Percentiles rank a stretch among this genome's conserved stretches.
Conservation (phyloP, 2,888 invertebrate genomes). For the Leucoptera coffeella region DNA sequence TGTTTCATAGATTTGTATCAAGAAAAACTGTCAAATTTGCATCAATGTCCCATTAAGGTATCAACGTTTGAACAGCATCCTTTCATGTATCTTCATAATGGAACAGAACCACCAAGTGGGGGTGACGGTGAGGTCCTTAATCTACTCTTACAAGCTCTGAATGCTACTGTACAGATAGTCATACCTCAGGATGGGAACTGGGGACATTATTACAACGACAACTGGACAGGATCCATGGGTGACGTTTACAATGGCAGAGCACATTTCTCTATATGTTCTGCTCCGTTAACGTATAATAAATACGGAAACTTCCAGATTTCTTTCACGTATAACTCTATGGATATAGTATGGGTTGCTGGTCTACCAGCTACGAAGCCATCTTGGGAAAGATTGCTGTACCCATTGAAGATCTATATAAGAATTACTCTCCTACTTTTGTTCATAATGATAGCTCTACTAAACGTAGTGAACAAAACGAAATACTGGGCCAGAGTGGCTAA, state of each 20-base stretch:
- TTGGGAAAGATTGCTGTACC: slow-evolving; percentile 22
- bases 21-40: slow-evolving; percentile 15
- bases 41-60: slow-evolving; percentile 15
- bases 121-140: slow-evolving; percentile 20
- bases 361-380: slow-evolving; percentile 13
- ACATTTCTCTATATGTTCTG: slow-evolving; percentile 16
- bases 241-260: slow-evolving; percentile 16
- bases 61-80: slow-evolving; percentile 24
- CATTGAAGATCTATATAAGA: slow-evolving; percentile 14
- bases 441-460: slow-evolving; percentile 13
- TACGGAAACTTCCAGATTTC: slow-evolving; percentile 25
- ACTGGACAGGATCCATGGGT: slow-evolving; percentile 27
- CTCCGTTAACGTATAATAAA: slow-evolving; percentile 15
- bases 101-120: slow-evolving; percentile 13
- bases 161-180: slow-evolving; percentile 16
- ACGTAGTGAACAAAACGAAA: slow-evolving; percentile 12
- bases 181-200: slow-evolving; percentile 12
- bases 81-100: slow-evolving; percentile 18
- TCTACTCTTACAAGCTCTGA: slow-evolving; percentile 14
- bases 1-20: slow-evolving; percentile 15
- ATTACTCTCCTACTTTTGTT: slow-evolving; percentile 14
- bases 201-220: slow-evolving; percentile 14
- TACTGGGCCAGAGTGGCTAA: slow-evolving; percentile 11
- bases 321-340: slow-evolving; percentile 18
- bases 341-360: slow-evolving; percentile 21